Conservation (phyloP, 2,888 invertebrate genomes). For the Leucophenga montana region DNA sequence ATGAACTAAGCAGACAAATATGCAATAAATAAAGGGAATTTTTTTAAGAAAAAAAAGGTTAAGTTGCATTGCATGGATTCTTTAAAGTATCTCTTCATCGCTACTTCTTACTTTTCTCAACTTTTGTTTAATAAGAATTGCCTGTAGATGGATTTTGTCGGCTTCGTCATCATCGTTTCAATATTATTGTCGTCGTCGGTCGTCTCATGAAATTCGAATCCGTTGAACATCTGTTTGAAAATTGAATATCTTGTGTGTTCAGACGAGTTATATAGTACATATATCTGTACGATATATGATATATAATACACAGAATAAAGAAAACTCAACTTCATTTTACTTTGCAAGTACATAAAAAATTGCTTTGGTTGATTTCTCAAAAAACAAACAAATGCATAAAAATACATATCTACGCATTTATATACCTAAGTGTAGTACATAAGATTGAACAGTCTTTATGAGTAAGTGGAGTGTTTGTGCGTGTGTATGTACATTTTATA, state of each 20-base stretch:
- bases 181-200: slow-evolving; percentile 38
- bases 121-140: neutral
- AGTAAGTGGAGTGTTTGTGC: slow-evolving; percentile 29
- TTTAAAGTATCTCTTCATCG: no score
- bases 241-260: slow-evolving; percentile 14
- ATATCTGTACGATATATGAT: slow-evolving; percentile 3
- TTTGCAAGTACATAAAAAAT: slow-evolving; percentile 27
- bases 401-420: neutral
- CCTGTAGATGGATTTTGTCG: neutral
- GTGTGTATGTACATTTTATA: slow-evolving; percentile 31
- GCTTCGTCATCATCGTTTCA: slow-evolving; percentile 43
- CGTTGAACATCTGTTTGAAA: slow-evolving; percentile 58
- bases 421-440: neutral
- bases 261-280: neutral
- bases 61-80: no score
- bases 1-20: no score
- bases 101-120: no score
- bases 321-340: slow-evolving; percentile 4
- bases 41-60: no score
- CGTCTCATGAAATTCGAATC: slow-evolving; percentile 54
- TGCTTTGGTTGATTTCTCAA: slow-evolving; percentile 1
- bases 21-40: no score
- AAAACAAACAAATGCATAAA: slow-evolving; percentile 30
- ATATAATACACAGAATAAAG: slow-evolving; percentile 26
- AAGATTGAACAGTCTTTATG: neutral